phyloP scores from a whole-genome alignment of 2,888 invertebrate genomes.

The Crioceris asparagi region DNA sequence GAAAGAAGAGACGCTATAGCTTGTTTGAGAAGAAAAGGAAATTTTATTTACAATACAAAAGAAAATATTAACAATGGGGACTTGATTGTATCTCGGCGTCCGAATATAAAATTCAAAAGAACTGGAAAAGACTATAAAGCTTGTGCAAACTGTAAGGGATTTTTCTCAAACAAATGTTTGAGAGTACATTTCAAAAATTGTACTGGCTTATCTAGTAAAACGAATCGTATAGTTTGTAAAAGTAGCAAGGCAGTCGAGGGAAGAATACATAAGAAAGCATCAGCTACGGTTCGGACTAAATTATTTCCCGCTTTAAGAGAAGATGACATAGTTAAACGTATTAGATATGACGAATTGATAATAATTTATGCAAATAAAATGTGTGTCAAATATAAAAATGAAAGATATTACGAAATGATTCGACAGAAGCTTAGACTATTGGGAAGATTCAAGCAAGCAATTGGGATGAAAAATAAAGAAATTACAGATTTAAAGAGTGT shows the following conservation, averaged over 20 bases:
- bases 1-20: slow-evolving; percentile 7
- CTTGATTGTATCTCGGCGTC: slow-evolving; percentile 8
- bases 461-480: slow-evolving; percentile 8
- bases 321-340: slow-evolving; percentile 7
- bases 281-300: slow-evolving; percentile 3
- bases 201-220: slow-evolving; percentile 1
- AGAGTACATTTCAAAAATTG: slow-evolving; percentile 9
- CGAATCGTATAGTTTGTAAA: slow-evolving; percentile 1
- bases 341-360: slow-evolving; percentile 8
- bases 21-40: slow-evolving; percentile 6
- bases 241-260: slow-evolving; percentile 6
- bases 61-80: slow-evolving; percentile 3
- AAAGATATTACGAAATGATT: slow-evolving; percentile 18
- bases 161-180: slow-evolving; percentile 8
- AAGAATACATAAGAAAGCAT: slow-evolving; percentile 6
- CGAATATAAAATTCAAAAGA: slow-evolving; percentile 4
- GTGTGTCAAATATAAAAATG: slow-evolving; percentile 11
- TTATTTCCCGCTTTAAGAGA: slow-evolving; percentile 9
- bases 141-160: slow-evolving; percentile 6
- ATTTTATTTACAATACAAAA: slow-evolving; percentile 8
- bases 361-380: slow-evolving; percentile 10
- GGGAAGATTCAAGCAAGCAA: slow-evolving; percentile 13
- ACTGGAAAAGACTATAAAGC: slow-evolving; percentile 3
- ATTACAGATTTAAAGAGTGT: slow-evolving; percentile 17
- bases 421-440: slow-evolving; percentile 16